phyloP scores from a whole-genome alignment of 64 coral and sea anemone species.

The Dendronephthya gigantea region DNA sequence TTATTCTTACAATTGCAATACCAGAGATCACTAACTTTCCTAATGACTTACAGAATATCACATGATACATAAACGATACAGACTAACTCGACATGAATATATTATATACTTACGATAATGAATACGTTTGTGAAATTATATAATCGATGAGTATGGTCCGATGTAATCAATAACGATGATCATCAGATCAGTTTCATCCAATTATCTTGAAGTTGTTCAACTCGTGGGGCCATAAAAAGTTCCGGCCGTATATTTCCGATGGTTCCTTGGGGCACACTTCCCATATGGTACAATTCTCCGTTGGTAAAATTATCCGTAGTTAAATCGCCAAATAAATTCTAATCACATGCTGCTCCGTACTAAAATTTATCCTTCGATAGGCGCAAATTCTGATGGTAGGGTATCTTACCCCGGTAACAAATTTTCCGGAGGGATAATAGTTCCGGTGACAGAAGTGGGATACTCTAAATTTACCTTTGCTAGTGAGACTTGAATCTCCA shows the following conservation, averaged over 20 bases:
- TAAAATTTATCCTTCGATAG: not conserved
- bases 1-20: not conserved
- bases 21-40: not conserved
- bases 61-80: not conserved
- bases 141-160: not conserved
- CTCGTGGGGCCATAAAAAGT: not conserved
- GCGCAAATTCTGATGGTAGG: not conserved
- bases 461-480: not conserved
- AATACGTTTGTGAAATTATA: not conserved
- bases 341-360: not conserved
- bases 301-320: not conserved
- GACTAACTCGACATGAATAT: not conserved
- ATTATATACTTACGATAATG: not conserved
- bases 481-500: not conserved
- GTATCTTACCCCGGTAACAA: not conserved
- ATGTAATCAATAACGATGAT: not conserved
- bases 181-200: not conserved
- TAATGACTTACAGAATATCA: not conserved
- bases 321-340: not conserved
- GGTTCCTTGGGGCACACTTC: not conserved
- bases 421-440: not conserved
- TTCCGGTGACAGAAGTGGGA: too few relatives aligned
- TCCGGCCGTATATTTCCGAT: not conserved
- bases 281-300: not conserved
- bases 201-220: not conserved